Conservation (phyloP, 2,113 vertebrate species). For the Tetrao urogallus region DNA sequence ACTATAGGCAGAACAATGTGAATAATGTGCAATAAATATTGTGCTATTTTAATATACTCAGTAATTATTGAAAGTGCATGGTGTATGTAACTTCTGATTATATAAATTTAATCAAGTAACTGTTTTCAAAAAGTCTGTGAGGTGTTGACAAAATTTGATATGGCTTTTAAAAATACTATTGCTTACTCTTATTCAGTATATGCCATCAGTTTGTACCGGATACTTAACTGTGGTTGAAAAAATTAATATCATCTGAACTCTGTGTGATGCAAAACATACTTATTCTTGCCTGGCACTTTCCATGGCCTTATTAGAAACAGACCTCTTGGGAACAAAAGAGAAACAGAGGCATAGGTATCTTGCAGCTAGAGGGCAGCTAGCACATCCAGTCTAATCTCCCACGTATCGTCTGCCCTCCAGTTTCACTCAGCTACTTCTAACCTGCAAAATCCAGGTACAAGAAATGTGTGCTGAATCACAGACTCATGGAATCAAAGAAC, state of each 20-base stretch:
- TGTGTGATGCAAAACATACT: not conserved
- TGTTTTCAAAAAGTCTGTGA: not conserved
- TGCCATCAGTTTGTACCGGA: not conserved
- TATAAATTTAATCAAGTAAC: not conserved
- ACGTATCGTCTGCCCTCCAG: not conserved
- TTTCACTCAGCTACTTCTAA: not conserved
- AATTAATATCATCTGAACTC: not conserved
- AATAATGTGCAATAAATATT: not conserved
- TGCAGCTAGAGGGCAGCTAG: conserved; percentile 2
- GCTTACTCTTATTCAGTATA: not conserved
- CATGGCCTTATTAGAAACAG: not conserved
- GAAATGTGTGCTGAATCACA: not conserved
- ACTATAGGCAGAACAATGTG: not conserved
- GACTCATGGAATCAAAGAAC: no score
- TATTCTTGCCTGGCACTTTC: not conserved
- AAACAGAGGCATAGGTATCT: not conserved
- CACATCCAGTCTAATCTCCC: not conserved
- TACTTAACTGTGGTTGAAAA: not conserved
- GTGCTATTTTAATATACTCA: not conserved
- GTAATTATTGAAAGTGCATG: not conserved
- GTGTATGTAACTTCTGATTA: not conserved
- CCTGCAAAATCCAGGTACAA: not conserved
- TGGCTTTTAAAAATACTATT: not conserved
- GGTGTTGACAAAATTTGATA: not conserved
- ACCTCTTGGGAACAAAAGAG: not conserved